These are phyloP conservation scores for Neomorphus geoffroyi DNA, from an alignment of 2,797 vertebrate species.

Conservation along the genomic window DNA sequence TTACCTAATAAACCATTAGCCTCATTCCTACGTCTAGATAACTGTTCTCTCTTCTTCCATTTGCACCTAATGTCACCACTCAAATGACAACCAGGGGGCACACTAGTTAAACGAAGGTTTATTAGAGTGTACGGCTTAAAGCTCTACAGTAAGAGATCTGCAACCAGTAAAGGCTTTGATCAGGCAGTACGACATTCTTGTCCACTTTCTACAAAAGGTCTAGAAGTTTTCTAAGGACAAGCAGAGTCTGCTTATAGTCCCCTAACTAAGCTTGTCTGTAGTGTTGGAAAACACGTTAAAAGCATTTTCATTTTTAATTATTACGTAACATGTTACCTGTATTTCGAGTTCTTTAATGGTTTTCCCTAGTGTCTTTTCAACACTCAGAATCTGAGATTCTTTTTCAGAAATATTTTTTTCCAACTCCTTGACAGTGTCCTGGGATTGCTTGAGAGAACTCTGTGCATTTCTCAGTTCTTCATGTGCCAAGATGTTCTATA, in stretches of 20 bases:
- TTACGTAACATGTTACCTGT: constrained; percentile 1
- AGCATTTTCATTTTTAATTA: neutral
- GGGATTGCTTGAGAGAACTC: constrained; percentile 70
- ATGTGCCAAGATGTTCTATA: constrained; percentile 85
- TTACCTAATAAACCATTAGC: neutral
- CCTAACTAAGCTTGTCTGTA: neutral
- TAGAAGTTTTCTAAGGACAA: neutral
- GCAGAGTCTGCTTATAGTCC: too few species aligned
- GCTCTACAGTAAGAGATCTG: neutral
- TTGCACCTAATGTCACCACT: neutral
- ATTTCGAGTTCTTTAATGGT: constrained; percentile 26
- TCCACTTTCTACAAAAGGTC: neutral
- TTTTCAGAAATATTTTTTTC: constrained; percentile 60
- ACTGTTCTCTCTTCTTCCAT: neutral
- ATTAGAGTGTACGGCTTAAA: neutral
- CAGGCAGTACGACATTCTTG: neutral
- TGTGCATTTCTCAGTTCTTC: constrained; percentile 81
- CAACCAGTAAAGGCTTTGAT: neutral
- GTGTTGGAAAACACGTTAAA: neutral
- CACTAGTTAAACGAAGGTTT: neutral
- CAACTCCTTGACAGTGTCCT: constrained; percentile 62
- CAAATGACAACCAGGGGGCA: neutral
- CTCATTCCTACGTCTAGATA: neutral
- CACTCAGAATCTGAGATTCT: neutral
- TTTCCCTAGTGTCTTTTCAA: constrained; percentile 5